Evolutionary conservation across 2,113 vertebrate genomes (phyloP), one percentile per base, ranked within the genome.

Genomic region (Cinclus mexicanus): DNA sequence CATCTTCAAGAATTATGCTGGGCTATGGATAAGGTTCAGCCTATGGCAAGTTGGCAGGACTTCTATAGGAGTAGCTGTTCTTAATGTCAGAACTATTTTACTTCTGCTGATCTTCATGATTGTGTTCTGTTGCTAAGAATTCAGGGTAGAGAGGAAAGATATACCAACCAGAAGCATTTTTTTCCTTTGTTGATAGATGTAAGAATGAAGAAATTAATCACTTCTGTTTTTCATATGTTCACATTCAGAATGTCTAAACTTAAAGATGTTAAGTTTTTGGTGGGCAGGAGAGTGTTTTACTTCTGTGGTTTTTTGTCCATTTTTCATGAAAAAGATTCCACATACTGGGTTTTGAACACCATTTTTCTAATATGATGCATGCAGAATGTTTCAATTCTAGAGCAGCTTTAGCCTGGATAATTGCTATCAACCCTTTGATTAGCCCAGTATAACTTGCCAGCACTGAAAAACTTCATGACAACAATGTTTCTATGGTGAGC

Each of bases 261-360:
- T 74, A 9, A 47, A 91, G 25, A 56, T 61, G 3, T 9, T 28
- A 59, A 61, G 20, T 55, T 94, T 25, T 77, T 82, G 23, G 18
- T 53, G 42, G 20, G 10, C 35, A 59, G 18, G 0, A 0, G 11
- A 52, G 50, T 11, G 56, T 42, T 50, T 63, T 63, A 31, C 5
- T 14, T 91, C 7, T 47, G 4, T 55, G 29, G 10, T 11, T 9
- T 37, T 3, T 37, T 11, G 6, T 35, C 25, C 2, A 2, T 76
- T 14, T 77, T 79, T 59, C 13, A 9, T 56, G 29, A 50, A 60
- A 68, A 80, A 52, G 53, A 14, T 79, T 18, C 42, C 22, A 20
- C 1, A 0, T 65, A 19, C 1, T 7, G 6, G 24, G 23, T 37
- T 82, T 84, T 39, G 15, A 63, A 46, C 63, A 24, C 25, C 2